Evolutionary conservation across 2,113 vertebrate genomes (phyloP).

Genomic region (Bostrychus sinensis): DNA sequence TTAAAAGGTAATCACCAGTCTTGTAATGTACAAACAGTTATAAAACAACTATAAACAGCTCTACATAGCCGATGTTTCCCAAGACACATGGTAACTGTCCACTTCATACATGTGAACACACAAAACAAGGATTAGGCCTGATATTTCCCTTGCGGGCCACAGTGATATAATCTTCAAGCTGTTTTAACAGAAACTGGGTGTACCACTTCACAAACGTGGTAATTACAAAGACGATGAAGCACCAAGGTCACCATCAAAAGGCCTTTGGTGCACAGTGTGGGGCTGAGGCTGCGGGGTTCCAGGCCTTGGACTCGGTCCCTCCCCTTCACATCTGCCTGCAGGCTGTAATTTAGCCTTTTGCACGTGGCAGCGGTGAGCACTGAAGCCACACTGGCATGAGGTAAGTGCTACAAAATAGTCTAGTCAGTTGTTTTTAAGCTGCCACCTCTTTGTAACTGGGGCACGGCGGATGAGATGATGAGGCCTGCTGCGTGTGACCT

Average conservation of each 20-base stretch:
- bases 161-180: slow-evolving; percentile 20
- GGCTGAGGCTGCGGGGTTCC: slow-evolving; percentile 42
- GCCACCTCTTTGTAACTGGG: slow-evolving; percentile 42
- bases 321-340: slow-evolving; percentile 63
- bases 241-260: slow-evolving; percentile 22
- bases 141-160: slow-evolving; percentile 11
- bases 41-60: neutral
- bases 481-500: slow-evolving; percentile 47
- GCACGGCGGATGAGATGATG: slow-evolving; percentile 28
- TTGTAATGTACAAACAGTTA: too few relatives aligned
- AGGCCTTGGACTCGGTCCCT: slow-evolving; percentile 60
- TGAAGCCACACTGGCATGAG: slow-evolving; percentile 74
- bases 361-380: slow-evolving; percentile 73
- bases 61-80: neutral
- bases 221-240: slow-evolving; percentile 36
- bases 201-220: slow-evolving; percentile 30
- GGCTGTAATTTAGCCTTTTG: slow-evolving; percentile 77
- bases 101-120: neutral
- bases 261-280: slow-evolving; percentile 35
- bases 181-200: slow-evolving; percentile 15
- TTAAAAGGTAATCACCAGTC: too few relatives aligned
- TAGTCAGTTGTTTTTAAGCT: slow-evolving; percentile 55
- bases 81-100: slow-evolving; percentile 5
- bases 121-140: slow-evolving; percentile 10
- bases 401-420: slow-evolving; percentile 74